Evolutionary conservation across 35 echinoderm and acorn worm genomes (phyloP).

Genomic region (Ophioderma brevispina): DNA sequence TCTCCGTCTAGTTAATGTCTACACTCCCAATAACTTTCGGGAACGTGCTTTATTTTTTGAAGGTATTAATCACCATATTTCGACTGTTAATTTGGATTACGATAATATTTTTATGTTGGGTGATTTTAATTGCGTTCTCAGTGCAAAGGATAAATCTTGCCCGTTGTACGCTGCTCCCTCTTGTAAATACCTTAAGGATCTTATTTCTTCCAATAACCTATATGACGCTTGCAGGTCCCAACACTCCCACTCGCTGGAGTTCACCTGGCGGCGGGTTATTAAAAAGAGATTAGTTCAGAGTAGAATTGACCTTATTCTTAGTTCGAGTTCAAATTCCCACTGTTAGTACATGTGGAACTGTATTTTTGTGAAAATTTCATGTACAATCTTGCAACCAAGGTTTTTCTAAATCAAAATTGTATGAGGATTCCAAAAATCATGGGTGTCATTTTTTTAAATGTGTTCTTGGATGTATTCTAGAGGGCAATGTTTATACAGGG

Average conservation of each 20-base stretch:
- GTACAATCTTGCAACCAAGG: no score
- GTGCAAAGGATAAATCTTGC: not conserved
- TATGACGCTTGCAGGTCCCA: not conserved
- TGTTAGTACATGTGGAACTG: no score
- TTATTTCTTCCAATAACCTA: not conserved
- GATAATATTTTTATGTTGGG: not conserved
- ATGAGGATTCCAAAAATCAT: no score
- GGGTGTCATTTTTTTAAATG: no score
- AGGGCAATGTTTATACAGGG: no score
- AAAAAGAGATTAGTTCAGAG: no score
- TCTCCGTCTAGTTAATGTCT: not conserved
- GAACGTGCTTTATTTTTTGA: not conserved
- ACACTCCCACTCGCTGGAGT: not conserved
- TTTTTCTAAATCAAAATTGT: no score
- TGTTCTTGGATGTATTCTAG: no score
- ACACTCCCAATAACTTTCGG: not conserved
- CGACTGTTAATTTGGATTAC: not conserved
- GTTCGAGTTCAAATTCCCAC: not conserved
- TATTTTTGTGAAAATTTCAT: no score
- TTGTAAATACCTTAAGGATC: not conserved
- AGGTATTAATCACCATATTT: not conserved
- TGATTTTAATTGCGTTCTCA: not conserved
- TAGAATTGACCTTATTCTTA: no score
- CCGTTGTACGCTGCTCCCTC: not conserved
- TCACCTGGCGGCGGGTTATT: not conserved